Evolutionary conservation across 2,888 invertebrate genomes (phyloP).

Genomic region (Stenichneumon culpator): DNA sequence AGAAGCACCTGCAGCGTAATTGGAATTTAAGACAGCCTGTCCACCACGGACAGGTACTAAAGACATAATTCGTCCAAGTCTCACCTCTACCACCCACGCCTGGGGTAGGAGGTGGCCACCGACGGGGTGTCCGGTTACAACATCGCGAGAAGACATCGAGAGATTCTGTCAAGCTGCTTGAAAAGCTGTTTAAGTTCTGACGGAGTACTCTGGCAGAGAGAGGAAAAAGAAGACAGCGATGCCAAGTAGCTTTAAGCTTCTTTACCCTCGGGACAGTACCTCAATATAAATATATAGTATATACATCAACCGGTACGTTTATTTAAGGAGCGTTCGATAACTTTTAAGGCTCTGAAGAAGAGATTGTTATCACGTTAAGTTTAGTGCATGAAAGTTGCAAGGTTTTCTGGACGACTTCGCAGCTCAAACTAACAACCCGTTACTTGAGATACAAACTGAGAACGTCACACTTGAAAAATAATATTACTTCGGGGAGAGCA

Average conservation of each 20-base stretch:
- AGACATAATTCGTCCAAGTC: no score
- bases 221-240: constrained; percentile 25
- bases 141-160: constrained; percentile 34
- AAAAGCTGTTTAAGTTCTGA: constrained; percentile 52
- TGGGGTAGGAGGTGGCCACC: no score
- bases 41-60: no score
- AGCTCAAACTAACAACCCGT: constrained; percentile 13
- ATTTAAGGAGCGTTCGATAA: constrained; percentile 54
- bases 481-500: constrained; percentile 24
- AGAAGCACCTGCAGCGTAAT: no score
- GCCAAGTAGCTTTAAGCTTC: constrained; percentile 40
- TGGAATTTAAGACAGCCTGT: no score
- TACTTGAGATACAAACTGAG: constrained; percentile 17
- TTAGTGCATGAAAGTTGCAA: constrained; percentile 37
- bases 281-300: constrained; percentile 26
- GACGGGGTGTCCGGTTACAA: no score
- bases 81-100: no score
- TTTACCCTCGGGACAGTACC: constrained; percentile 7
- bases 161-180: constrained; percentile 42
- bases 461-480: constrained; percentile 18
- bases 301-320: constrained; percentile 37
- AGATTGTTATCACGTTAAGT: constrained; percentile 54
- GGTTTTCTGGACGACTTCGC: constrained; percentile 6
- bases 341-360: constrained; percentile 51
- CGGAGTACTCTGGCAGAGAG: constrained; percentile 1